A percentile compares a stretch with the other conserved stretches of the same genome.
These are phyloP conservation scores for Zaprionus ghesquierei DNA, from an alignment of 1,140 invertebrate species.

Conservation along the genomic window DNA sequence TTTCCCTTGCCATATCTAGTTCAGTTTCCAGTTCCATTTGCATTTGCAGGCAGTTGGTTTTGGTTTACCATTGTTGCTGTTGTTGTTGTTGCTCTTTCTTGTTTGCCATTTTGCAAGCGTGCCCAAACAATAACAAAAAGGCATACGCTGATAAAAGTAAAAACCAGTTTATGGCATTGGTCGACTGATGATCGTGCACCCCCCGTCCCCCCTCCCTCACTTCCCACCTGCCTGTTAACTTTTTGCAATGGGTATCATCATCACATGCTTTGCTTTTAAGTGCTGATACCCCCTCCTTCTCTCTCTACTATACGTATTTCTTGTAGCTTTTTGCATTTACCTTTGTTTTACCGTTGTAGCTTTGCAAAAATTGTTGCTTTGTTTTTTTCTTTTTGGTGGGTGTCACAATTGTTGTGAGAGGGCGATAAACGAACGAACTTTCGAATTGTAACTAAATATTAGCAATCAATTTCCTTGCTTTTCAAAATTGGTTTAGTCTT, in stretches of 20 bases:
- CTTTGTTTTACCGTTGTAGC: background rate
- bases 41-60: conserved; percentile 1
- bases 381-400: background rate
- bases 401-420: background rate
- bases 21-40: conserved; percentile 35
- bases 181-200: background rate
- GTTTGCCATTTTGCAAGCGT: conserved; percentile 39
- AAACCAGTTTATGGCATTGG: conserved; percentile 44
- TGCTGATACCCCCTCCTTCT: background rate
- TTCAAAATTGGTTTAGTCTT: background rate
- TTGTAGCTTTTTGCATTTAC: background rate
- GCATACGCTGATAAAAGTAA: conserved; percentile 16
- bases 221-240: background rate
- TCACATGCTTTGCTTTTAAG: conserved; percentile 18
- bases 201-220: background rate
- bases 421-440: background rate
- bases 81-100: conserved; percentile 5
- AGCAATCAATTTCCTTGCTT: background rate
- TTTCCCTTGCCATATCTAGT: background rate
- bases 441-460: background rate
- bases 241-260: conserved; percentile 3
- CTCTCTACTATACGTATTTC: background rate
- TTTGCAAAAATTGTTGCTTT: background rate
- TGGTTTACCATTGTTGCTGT: conserved; percentile 7
- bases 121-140: conserved; percentile 29